These are phyloP conservation scores for Sinosuthora webbiana DNA, from an alignment of 2,113 vertebrate genomes.

Conservation along the genomic window DNA sequence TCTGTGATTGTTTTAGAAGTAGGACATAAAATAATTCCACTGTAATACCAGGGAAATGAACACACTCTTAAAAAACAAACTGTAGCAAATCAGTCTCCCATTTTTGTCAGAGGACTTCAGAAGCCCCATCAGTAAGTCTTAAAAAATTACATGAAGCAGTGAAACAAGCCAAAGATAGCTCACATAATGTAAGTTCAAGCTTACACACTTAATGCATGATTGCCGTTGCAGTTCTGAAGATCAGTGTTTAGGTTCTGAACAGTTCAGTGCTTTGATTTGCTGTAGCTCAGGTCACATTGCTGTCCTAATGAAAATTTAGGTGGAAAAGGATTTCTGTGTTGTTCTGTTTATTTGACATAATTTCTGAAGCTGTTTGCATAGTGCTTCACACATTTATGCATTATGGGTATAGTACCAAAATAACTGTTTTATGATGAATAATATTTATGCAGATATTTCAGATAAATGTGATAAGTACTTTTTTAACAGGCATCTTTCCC, in stretches of 20 bases:
- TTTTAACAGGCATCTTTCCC: not conserved
- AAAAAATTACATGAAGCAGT: not conserved
- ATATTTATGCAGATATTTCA: not conserved
- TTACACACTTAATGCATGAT: not conserved
- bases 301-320: not conserved
- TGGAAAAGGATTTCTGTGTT: accelerated
- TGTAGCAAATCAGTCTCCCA: not conserved
- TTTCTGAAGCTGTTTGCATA: not conserved
- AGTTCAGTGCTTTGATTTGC: not conserved
- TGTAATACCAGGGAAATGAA: not conserved
- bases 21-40: not conserved
- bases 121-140: not conserved
- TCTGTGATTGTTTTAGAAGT: not conserved
- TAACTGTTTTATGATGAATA: not conserved
- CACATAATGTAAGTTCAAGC: not conserved
- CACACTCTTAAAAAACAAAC: not conserved
- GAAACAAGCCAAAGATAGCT: not conserved
- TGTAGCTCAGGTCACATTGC: not conserved
- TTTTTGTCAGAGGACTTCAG: not conserved
- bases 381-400: not conserved
- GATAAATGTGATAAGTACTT: not conserved
- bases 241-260: not conserved
- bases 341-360: not conserved
- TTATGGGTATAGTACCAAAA: not conserved
- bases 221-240: not conserved